Evolutionary conservation across 2,113 vertebrate species (phyloP).

Genomic region (Nycticorax nycticorax): DNA sequence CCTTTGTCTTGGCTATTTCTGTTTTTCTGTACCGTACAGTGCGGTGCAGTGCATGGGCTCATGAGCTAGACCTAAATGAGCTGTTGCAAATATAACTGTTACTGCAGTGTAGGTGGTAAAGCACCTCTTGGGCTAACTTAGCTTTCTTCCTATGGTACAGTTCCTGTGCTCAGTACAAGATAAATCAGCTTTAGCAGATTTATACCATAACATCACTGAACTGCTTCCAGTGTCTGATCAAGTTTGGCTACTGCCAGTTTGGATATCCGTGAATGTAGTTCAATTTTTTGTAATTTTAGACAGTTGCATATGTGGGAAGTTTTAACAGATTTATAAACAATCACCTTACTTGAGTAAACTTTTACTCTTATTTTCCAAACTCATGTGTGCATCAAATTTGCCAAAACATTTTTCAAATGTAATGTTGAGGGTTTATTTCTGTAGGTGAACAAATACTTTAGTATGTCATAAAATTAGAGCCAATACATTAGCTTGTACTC

Average conservation of each 20-base stretch:
- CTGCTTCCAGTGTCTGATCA: background rate
- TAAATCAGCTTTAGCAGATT: background rate
- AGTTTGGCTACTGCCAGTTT: background rate
- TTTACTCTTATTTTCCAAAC: background rate
- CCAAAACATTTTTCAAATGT: background rate
- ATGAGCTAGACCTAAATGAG: background rate
- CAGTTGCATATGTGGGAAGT: background rate
- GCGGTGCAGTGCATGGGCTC: background rate
- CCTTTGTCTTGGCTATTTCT: background rate
- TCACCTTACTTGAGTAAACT: background rate
- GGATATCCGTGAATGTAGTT: background rate
- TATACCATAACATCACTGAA: background rate
- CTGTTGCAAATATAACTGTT: background rate
- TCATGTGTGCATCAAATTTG: background rate
- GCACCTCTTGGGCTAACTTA: background rate
- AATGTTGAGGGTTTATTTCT: background rate
- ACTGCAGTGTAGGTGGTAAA: background rate
- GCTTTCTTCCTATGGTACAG: background rate
- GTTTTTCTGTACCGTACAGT: background rate
- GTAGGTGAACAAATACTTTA: background rate
- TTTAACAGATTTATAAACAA: background rate
- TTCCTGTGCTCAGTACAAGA: background rate
- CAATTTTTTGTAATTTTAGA: background rate
- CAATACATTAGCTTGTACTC: background rate
- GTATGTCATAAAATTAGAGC: background rate